Evolutionary conservation across 2,888 invertebrate genomes (phyloP).

Genomic region (Synergus itoensis): DNA sequence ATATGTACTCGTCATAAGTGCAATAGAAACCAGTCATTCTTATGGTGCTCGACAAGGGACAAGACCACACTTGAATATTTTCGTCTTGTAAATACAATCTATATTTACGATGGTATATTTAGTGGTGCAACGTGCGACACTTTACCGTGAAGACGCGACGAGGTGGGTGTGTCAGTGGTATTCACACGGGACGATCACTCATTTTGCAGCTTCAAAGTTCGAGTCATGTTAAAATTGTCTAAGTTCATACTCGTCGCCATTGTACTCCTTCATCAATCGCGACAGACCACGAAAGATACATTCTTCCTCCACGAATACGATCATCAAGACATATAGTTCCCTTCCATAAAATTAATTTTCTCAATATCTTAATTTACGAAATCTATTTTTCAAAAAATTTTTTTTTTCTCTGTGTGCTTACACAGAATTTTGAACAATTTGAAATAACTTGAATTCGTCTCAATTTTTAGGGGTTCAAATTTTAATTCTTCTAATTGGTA

Average conservation of each 20-base stretch:
- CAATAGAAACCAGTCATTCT: constrained; percentile 48
- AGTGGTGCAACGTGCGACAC: constrained; percentile 71
- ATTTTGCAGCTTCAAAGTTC: constrained; percentile 70
- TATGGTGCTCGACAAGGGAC: constrained; percentile 58
- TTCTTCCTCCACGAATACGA: constrained; percentile 35
- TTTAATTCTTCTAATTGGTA: no score
- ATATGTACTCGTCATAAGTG: constrained; percentile 54
- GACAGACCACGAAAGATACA: constrained; percentile 40
- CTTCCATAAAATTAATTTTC: background rate
- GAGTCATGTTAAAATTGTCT: constrained; percentile 51
- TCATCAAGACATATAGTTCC: background rate
- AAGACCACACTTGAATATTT: constrained; percentile 66
- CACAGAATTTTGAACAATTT: no score
- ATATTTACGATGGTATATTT: constrained; percentile 75
- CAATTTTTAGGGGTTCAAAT: no score
- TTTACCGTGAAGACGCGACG: constrained; percentile 66
- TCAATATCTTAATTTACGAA: background rate
- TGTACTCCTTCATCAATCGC: constrained; percentile 36
- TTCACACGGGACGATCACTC: constrained; percentile 72
- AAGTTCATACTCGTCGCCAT: constrained; percentile 39
- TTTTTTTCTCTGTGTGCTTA: no score
- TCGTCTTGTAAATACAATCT: constrained; percentile 75
- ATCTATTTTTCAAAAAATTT: no score
- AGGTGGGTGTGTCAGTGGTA: constrained; percentile 74
- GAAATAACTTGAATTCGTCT: no score